Conservation (phyloP, 23 tunicate genomes). For the Clavelina lepadiformis region DNA sequence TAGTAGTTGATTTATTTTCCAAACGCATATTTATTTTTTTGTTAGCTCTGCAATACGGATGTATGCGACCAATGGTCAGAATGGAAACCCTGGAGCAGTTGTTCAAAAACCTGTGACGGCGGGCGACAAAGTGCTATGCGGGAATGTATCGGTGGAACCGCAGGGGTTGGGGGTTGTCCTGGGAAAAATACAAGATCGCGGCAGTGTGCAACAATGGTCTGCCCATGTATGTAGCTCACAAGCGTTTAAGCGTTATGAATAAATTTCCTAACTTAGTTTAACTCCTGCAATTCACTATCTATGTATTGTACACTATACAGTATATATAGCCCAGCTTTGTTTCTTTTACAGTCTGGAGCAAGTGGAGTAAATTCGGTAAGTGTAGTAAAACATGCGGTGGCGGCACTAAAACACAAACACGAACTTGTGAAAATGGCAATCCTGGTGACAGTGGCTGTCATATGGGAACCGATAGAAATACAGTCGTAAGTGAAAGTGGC, state of each 20-base stretch:
- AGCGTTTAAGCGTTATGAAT: too few relatives aligned
- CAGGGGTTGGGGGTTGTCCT: not conserved
- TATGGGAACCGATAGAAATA: too few relatives aligned
- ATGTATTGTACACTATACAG: too few relatives aligned
- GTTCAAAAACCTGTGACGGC: constrained; percentile 41
- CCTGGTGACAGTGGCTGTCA: constrained; percentile 8
- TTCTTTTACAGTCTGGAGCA: not conserved
- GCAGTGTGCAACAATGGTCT: not conserved
- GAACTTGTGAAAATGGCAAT: constrained; percentile 2
- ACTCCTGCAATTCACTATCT: too few relatives aligned
- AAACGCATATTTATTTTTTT: not conserved
- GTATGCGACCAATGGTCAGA: constrained; percentile 17
- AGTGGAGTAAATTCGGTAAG: not conserved
- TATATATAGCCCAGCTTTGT: too few relatives aligned
- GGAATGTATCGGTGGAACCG: not conserved
- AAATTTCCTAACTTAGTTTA: too few relatives aligned
- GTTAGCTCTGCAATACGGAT: constrained; percentile 16
- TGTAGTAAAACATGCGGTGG: constrained; percentile 6
- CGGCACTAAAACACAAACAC: not conserved
- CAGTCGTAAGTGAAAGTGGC: too few relatives aligned
- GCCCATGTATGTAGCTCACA: not conserved
- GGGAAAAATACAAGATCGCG: not conserved
- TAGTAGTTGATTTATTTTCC: too few relatives aligned
- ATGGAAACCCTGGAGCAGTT: constrained; percentile 10
- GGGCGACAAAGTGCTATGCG: constrained; percentile 9